A percentile compares a stretch with the other conserved stretches of the same genome.
These are phyloP conservation scores for Phania funesta DNA, from an alignment of 2,888 invertebrate genomes.

Conservation along the genomic window DNA sequence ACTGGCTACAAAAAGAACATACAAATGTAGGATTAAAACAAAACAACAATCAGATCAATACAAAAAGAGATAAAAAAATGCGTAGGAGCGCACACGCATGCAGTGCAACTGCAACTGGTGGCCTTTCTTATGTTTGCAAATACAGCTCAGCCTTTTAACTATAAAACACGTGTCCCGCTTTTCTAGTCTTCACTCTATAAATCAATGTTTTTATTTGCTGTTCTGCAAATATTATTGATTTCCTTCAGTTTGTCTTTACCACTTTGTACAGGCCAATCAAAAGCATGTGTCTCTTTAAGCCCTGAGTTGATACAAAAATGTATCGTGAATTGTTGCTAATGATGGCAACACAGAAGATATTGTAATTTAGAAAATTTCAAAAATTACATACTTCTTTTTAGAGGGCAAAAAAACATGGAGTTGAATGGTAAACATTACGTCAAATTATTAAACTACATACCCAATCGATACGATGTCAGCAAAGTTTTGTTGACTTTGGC, in stretches of 20 bases:
- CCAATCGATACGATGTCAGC: slow-evolving; percentile 37
- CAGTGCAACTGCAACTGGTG: background rate
- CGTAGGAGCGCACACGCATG: slow-evolving; percentile 18
- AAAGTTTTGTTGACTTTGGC: background rate
- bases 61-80: background rate
- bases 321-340: slow-evolving; percentile 57
- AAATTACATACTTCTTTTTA: background rate
- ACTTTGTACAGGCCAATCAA: slow-evolving; percentile 41
- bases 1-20: slow-evolving; percentile 26
- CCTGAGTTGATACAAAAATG: slow-evolving; percentile 43
- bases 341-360: slow-evolving; percentile 13
- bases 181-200: background rate
- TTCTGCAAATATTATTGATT: background rate
- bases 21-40: slow-evolving; percentile 4
- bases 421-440: background rate
- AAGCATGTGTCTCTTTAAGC: slow-evolving; percentile 8
- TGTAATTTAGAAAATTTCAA: slow-evolving; percentile 31
- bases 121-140: background rate
- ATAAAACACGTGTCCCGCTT: background rate
- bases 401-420: background rate
- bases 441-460: slow-evolving; percentile 37
- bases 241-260: slow-evolving; percentile 24
- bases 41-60: background rate
- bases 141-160: background rate
- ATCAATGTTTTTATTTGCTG: slow-evolving; percentile 2